Evolutionary conservation across 2,888 invertebrate species (phyloP), one percentile per base, ranked within the genome.

Genomic region (Syritta pipiens): DNA sequence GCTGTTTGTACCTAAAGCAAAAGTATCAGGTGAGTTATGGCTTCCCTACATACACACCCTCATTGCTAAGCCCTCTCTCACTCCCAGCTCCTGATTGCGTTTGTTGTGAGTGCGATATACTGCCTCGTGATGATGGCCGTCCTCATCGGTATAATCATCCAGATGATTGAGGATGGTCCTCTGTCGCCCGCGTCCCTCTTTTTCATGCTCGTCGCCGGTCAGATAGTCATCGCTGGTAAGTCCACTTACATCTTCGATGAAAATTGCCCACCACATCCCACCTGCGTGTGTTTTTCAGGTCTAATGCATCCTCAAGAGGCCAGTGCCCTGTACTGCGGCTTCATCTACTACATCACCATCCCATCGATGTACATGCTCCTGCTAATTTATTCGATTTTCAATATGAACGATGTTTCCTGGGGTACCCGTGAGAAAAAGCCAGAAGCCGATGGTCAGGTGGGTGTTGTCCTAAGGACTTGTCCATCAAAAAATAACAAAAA

Each of bases 351-450:
- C 86, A 93, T 98, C 46, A 95, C 97, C 4, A 96, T 98, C 57
- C 98, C 98, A 0, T 95, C 96, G 82, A 97, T 97, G 94, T 98
- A 97, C 88, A 93, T 98, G 91, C 89, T 98, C 85, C 91, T 98
- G 59, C 94, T 97, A 82, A 94, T 98, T 63, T 98, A 96, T 87
- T 96, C 97, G 0, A 90, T 97, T 20, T 96, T 97, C 86, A 98
- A 98, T 87, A 91, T 98, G 89, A 96, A 98, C 87, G 95, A 96
- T 84, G 95, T 98, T 2, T 93, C 95, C 1, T 98, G 98, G 98
- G 98, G 98, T 3, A 98, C 98, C 0, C 90, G 98, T 74, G 98
- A 97, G 87, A 93, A 91, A 48, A 90, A 90, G 0, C 89, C 84
- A 9, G 83, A 83, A 82, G 83, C 82, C 49, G 82, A 81, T 17